Evolutionary conservation across 37 sponge, comb jelly and placozoan genomes (phyloP).

Genomic region (Petrosia ficiformis): DNA sequence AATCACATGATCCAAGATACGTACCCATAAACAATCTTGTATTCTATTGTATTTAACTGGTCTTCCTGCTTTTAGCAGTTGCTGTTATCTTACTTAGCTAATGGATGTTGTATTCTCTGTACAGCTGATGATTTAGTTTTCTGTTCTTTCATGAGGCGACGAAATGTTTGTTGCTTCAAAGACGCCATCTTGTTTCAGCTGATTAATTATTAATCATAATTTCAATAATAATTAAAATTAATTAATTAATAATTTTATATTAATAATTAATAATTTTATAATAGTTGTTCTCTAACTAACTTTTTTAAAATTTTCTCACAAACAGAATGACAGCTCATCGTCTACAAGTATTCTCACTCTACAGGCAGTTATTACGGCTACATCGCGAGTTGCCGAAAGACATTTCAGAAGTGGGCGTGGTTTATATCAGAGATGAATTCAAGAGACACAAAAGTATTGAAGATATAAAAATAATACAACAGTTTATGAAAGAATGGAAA

Average conservation of each 20-base stretch:
- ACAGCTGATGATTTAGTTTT: conserved; percentile 12
- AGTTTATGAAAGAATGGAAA: conserved; percentile 63
- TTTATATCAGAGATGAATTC: conserved; percentile 53
- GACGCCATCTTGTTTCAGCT: conserved; percentile 39
- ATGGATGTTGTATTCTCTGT: conserved; percentile 53
- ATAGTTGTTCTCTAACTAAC: too few species aligned
- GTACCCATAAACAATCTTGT: too few species aligned
- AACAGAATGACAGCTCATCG: too few species aligned
- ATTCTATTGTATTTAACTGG: too few species aligned
- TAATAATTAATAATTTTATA: not conserved
- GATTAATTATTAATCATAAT: too few species aligned
- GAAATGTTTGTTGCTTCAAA: conserved; percentile 62
- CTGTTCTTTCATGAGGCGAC: conserved; percentile 73
- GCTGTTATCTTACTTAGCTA: conserved; percentile 63
- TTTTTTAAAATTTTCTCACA: too few species aligned
- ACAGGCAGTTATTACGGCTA: conserved; percentile 52
- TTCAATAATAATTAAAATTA: too few species aligned
- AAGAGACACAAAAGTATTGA: conserved; percentile 44
- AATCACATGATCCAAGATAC: too few species aligned
- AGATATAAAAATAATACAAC: not conserved
- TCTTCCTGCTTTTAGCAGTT: too few species aligned
- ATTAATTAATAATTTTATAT: not conserved
- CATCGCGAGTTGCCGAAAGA: conserved; percentile 44
- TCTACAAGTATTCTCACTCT: conserved; percentile 18
- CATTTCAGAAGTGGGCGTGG: conserved; percentile 22